Evolutionary conservation across 2,113 vertebrate species (phyloP), one percentile per base, ranked within the genome.

Genomic region (Phrynosoma blainvillii): DNA sequence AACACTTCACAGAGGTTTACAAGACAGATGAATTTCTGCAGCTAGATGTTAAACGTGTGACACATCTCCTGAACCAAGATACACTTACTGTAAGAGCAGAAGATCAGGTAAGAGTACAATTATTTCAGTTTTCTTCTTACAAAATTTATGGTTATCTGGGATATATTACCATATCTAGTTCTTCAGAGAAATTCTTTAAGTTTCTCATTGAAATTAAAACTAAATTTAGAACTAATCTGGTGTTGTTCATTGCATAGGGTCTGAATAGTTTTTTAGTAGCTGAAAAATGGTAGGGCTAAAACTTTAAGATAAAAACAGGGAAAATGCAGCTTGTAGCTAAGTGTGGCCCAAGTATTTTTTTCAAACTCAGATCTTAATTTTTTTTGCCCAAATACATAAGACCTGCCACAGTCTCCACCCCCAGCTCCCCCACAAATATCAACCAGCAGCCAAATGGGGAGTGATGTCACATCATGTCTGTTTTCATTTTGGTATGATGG

Each of bases 1-100:
- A 98, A 93, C 98, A 98, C 92, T 98, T 98, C 93, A 98, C 98
- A 88, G 97, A 98, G 91, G 98, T 98, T 94, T 98, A 98, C 90
- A 98, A 98, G 93, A 98, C 98, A 30, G 98, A 98, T 83, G 98
- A 98, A 89, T 98, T 98, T 94, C 96, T 98, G 47, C 98, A 98
- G 92, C 96, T 98, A 92, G 98, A 98, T 88, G 98, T 98, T 84
- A 98, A 98, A 88, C 96, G 97, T 62, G 97, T 98, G 83, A 98
- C 98, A 9, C 97, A 98, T 73, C 97, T 98, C n/a, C 95, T 98
- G 88, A 98, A 98, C 93, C 98, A 98, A 93, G 98, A 98, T 87
- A 98, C 97, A 0, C 85, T 98, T 74, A 98, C 97, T 87, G 98
- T 98, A 93, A 95, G 97, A 89, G 98, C 97, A 84, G 98, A 98